Conservation (phyloP, 2,888 invertebrate species). For the Lottia gigantea region DNA sequence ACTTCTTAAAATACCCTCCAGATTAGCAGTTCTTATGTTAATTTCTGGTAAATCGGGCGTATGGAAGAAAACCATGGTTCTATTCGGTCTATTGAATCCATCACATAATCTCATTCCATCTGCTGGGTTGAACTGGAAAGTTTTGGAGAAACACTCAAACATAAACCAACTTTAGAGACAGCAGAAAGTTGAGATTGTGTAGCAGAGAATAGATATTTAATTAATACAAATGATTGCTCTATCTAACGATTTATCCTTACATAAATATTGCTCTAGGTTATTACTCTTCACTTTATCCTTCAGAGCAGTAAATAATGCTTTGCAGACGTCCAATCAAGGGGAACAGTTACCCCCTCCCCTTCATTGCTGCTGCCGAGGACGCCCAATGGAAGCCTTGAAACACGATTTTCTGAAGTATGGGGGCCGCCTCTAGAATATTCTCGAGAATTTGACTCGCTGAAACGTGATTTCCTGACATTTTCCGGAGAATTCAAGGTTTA, state of each 20-base stretch:
- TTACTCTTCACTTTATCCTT: background rate
- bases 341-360: too few relatives aligned
- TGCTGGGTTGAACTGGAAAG: constrained; percentile 23
- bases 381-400: too few relatives aligned
- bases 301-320: background rate
- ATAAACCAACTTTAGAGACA: constrained; percentile 47
- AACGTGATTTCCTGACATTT: too few relatives aligned
- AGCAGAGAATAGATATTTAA: constrained; percentile 9
- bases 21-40: constrained; percentile 26
- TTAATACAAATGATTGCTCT: background rate
- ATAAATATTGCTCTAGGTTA: background rate
- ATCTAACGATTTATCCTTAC: background rate
- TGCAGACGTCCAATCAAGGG: too few relatives aligned
- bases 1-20: constrained; percentile 35
- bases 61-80: constrained; percentile 40
- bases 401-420: too few relatives aligned
- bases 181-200: constrained; percentile 36
- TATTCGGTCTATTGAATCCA: constrained; percentile 48
- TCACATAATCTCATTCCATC: constrained; percentile 42
- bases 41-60: constrained; percentile 38
- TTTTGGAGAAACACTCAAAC: constrained; percentile 40
- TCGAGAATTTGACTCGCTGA: too few relatives aligned
- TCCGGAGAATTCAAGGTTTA: too few relatives aligned
- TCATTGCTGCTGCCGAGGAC: too few relatives aligned
- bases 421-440: too few relatives aligned